These are phyloP conservation scores for Aromia moschata DNA, from an alignment of 2,888 invertebrate genomes.

Conservation along the genomic window DNA sequence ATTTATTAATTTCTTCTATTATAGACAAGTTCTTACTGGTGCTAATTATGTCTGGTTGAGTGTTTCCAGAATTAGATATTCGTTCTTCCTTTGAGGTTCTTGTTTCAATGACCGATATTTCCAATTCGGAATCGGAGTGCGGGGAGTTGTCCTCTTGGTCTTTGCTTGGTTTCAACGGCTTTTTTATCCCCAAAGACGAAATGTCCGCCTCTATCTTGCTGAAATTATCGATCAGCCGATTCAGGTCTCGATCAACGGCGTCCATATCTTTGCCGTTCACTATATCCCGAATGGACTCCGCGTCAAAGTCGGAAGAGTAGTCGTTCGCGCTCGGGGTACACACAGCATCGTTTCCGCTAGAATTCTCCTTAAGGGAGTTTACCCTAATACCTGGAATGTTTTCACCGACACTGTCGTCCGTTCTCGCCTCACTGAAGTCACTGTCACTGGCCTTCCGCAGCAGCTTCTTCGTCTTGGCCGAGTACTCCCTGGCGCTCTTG, in stretches of 20 bases:
- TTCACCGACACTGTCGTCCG: constrained; percentile 25
- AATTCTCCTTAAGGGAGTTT: constrained; percentile 8
- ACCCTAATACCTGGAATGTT: constrained; percentile 30
- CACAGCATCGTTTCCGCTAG: constrained; percentile 25
- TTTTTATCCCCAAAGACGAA: constrained; percentile 41
- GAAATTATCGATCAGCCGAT: constrained; percentile 49
- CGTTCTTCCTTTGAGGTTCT: constrained; percentile 16
- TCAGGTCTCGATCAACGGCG: constrained; percentile 41
- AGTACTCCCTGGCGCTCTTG: constrained; percentile 59
- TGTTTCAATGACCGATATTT: constrained; percentile 35
- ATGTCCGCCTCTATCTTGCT: constrained; percentile 51
- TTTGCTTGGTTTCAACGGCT: constrained; percentile 25
- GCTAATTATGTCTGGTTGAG: background rate
- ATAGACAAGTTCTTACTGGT: background rate
- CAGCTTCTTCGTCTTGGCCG: constrained; percentile 25
- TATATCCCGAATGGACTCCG: constrained; percentile 37
- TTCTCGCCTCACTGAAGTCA: constrained; percentile 24
- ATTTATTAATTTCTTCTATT: constrained; percentile 8
- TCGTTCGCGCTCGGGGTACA: constrained; percentile 24
- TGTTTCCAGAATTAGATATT: constrained; percentile 4
- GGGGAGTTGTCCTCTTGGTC: constrained; percentile 11
- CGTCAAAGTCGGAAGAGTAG: constrained; percentile 50
- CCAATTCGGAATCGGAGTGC: constrained; percentile 28
- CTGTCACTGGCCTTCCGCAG: constrained; percentile 30
- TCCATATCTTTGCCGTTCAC: constrained; percentile 32